Percentiles rank a stretch among this genome's conserved stretches.
Evolutionary conservation across 2,113 vertebrate genomes (phyloP).

Genomic region (Neoarius graeffei): DNA sequence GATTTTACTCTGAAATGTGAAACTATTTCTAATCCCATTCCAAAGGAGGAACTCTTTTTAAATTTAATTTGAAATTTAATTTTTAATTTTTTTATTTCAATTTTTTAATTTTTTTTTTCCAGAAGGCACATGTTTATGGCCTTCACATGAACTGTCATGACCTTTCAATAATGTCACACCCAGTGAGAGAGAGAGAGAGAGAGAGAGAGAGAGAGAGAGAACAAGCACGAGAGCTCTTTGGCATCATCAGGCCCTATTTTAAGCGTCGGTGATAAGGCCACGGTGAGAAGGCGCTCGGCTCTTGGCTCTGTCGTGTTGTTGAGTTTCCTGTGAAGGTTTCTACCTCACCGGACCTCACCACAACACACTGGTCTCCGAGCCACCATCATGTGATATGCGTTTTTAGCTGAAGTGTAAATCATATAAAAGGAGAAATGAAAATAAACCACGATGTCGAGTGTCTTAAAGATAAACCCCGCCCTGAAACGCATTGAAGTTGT

Average conservation of each 20-base stretch:
- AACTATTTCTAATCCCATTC: neutral
- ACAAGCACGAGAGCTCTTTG: conserved; percentile 66
- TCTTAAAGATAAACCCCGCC: neutral
- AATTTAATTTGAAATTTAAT: neutral
- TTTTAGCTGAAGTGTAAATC: neutral
- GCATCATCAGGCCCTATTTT: conserved; percentile 70
- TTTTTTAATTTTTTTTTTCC: neutral
- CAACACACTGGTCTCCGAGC: neutral
- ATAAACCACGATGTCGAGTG: neutral
- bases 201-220: conserved; percentile 58
- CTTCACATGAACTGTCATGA: neutral
- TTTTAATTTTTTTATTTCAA: neutral
- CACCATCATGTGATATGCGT: neutral
- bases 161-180: neutral
- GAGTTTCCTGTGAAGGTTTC: neutral
- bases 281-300: neutral
- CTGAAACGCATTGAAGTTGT: neutral
- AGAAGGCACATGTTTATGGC: neutral
- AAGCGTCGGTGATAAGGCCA: conserved; percentile 71
- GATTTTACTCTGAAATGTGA: neutral
- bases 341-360: too few relatives aligned
- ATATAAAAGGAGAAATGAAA: neutral
- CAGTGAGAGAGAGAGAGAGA: conserved; percentile 63
- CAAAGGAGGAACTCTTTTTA: neutral
- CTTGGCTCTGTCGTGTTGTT: conserved; percentile 62